A percentile compares a stretch with the other conserved stretches of the same genome.
Conservation (phyloP, 1,140 invertebrate species). For the Popillia japonica region DNA sequence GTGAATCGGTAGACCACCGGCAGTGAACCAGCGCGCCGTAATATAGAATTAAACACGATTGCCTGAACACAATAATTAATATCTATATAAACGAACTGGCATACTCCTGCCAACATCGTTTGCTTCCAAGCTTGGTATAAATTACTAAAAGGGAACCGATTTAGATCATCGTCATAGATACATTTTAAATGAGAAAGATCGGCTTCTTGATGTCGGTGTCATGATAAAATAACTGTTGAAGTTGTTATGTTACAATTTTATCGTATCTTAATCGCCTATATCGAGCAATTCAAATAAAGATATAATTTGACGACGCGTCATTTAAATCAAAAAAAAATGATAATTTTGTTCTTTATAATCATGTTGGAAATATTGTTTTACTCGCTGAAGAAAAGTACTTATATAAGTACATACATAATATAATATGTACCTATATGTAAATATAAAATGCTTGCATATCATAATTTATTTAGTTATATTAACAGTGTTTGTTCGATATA, state of each 20-base stretch:
- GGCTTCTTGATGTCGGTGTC: neutral
- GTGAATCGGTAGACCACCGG: conserved; percentile 42
- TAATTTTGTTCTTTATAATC: neutral
- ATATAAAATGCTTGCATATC: too few relatives aligned
- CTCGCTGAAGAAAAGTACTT: too few relatives aligned
- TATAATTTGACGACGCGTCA: neutral
- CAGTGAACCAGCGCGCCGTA: conserved; percentile 40
- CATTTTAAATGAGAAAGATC: neutral
- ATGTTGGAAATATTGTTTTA: too few relatives aligned
- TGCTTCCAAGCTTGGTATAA: conserved; percentile 21
- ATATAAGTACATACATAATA: too few relatives aligned
- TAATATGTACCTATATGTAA: too few relatives aligned
- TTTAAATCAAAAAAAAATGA: neutral
- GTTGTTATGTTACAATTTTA: neutral
- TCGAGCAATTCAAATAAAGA: neutral
- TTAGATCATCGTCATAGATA: neutral
- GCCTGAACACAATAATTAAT: conserved; percentile 47
- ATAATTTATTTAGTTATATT: too few relatives aligned
- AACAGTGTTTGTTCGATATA: too few relatives aligned
- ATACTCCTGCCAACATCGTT: conserved; percentile 14
- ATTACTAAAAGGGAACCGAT: neutral
- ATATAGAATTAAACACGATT: conserved; percentile 46
- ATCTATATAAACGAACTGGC: conserved; percentile 2
- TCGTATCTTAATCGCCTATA: neutral
- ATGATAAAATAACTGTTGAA: neutral